Evolutionary conservation across 53 echinoderm and acorn worm species (phyloP).

Genomic region (Zoroaster sp.): DNA sequence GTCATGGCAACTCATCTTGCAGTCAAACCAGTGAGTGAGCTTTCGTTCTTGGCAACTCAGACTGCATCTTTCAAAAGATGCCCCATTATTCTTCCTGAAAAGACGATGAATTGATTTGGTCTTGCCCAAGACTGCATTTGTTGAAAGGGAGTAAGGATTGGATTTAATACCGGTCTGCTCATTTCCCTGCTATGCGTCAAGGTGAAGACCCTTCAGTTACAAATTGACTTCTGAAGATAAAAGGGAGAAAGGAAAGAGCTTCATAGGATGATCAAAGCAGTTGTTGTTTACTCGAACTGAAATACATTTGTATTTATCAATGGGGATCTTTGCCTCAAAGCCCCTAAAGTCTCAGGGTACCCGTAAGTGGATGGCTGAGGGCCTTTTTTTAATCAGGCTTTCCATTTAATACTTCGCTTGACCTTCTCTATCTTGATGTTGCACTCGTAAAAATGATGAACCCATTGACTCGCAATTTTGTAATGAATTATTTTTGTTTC

Average conservation of each 20-base stretch:
- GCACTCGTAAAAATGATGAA: not conserved
- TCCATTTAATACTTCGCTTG: not conserved
- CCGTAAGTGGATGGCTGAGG: conserved; percentile 7
- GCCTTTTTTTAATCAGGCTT: not conserved
- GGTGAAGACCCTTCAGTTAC: conserved; percentile 21
- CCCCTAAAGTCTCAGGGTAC: not conserved
- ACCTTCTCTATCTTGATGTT: not conserved
- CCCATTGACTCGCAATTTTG: not conserved
- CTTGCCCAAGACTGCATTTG: not conserved
- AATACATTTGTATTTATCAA: conserved; percentile 26
- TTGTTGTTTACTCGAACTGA: conserved; percentile 14
- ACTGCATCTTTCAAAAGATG: not conserved
- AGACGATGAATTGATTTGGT: not conserved
- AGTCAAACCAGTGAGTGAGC: conserved; percentile 8
- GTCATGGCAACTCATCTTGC: conserved; percentile 7
- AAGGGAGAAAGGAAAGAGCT: not conserved
- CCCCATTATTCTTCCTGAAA: not conserved
- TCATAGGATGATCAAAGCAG: not conserved
- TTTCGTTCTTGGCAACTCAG: not conserved
- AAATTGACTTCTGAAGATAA: not conserved
- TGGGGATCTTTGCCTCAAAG: not conserved
- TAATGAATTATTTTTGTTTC: not conserved
- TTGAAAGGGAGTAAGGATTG: not conserved
- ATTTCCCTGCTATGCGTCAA: not conserved
- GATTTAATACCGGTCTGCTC: not conserved